phyloP scores from a whole-genome alignment of 2,113 vertebrate genomes.

The Bujurquina vittata region DNA sequence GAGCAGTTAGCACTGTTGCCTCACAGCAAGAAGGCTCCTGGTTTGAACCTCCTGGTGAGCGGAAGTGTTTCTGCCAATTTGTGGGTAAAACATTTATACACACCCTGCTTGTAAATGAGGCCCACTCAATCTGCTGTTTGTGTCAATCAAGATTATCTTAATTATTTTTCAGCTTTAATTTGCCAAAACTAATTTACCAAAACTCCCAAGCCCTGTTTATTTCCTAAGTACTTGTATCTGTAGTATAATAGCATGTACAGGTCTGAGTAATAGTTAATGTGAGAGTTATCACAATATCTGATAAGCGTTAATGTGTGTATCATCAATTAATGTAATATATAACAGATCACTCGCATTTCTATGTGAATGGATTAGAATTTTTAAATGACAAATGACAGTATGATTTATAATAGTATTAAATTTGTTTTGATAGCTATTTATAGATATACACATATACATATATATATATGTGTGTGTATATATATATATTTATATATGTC shows the following conservation, averaged over 20 bases:
- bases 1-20: background rate
- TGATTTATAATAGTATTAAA: background rate
- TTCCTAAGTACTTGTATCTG: background rate
- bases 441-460: too few relatives aligned
- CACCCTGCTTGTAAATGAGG: too few relatives aligned
- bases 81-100: background rate
- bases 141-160: background rate
- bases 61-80: too few relatives aligned
- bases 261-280: background rate
- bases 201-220: background rate
- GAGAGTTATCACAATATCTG: background rate
- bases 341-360: background rate
- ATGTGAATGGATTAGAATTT: background rate
- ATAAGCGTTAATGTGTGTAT: background rate
- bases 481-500: too few relatives aligned
- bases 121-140: background rate
- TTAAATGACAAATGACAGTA: background rate
- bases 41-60: background rate
- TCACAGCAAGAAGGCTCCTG: background rate
- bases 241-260: background rate
- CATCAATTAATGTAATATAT: background rate
- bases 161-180: slow-evolving; percentile 1
- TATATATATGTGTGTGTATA: too few relatives aligned
- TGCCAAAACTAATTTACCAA: background rate
- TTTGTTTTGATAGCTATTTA: background rate